phyloP scores from a whole-genome alignment of 2,888 invertebrate genomes.

The Phyllotreta cruciferae region DNA sequence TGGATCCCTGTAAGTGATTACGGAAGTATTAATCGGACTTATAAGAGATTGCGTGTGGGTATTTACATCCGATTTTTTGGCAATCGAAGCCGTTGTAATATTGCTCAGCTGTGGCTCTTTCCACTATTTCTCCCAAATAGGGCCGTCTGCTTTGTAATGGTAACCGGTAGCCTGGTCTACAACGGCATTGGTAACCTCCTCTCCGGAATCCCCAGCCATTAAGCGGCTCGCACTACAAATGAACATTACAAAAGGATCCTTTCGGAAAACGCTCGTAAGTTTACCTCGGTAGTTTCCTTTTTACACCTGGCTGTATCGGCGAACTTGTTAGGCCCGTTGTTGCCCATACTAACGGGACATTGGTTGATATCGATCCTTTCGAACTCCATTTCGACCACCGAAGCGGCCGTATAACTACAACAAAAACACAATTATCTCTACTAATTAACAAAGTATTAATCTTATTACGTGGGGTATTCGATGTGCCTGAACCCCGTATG shows the following conservation, averaged over 20 bases:
- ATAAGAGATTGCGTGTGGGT: constrained; percentile 16
- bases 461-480: constrained; percentile 93
- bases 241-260: too few species aligned
- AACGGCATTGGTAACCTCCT: constrained; percentile 95
- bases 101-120: constrained; percentile 90
- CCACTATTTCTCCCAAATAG: constrained; percentile 91
- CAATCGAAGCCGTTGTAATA: constrained; percentile 95
- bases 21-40: not conserved
- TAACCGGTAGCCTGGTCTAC: constrained; percentile 85
- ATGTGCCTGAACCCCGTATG: constrained; percentile 92
- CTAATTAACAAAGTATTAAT: too few species aligned
- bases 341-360: constrained; percentile 89
- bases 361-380: constrained; percentile 97
- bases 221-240: constrained; percentile 96
- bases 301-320: constrained; percentile 91
- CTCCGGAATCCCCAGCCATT: constrained; percentile 96
- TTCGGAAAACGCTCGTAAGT: too few species aligned
- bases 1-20: constrained; percentile 76
- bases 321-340: constrained; percentile 87
- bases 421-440: too few species aligned
- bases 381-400: constrained; percentile 95
- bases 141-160: constrained; percentile 89
- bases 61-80: constrained; percentile 87
- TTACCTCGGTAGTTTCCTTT: constrained; percentile 86
- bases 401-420: constrained; percentile 85